These are phyloP conservation scores for Ammospiza nelsoni DNA, from an alignment of 2,113 vertebrate genomes.

Conservation along the genomic window DNA sequence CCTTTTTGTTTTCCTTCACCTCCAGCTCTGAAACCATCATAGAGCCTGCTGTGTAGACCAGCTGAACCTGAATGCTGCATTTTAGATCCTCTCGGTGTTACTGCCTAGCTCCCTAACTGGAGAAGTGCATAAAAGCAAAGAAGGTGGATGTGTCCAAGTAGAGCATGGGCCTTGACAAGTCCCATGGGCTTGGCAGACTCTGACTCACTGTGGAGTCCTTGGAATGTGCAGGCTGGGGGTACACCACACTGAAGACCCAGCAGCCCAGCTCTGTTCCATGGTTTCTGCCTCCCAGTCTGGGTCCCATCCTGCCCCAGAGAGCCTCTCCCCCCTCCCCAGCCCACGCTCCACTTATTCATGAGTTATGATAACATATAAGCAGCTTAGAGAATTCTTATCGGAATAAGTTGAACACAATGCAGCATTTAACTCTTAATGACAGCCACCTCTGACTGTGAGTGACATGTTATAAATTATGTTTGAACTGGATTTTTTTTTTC, in stretches of 20 bases:
- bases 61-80: background rate
- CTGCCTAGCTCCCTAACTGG: background rate
- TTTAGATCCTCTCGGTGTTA: background rate
- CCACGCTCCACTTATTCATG: background rate
- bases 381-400: slow-evolving; percentile 68
- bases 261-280: background rate
- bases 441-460: slow-evolving; percentile 69
- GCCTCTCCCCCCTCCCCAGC: background rate
- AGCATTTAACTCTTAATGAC: slow-evolving; percentile 68
- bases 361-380: slow-evolving; percentile 67
- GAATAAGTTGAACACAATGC: slow-evolving; percentile 51
- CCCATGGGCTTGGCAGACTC: background rate
- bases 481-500: slow-evolving; percentile 48
- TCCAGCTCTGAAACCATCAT: background rate
- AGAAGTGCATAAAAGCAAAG: background rate
- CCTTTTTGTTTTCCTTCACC: background rate
- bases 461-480: slow-evolving; percentile 72
- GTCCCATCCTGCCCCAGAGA: background rate
- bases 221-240: background rate
- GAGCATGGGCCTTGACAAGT: background rate
- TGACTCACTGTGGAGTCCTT: background rate
- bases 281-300: background rate
- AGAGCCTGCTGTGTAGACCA: background rate
- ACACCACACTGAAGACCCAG: background rate
- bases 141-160: background rate